Evolutionary conservation across 2,888 invertebrate species (phyloP), one percentile per base, ranked within the genome.

Genomic region (Stratiomys singularior): DNA sequence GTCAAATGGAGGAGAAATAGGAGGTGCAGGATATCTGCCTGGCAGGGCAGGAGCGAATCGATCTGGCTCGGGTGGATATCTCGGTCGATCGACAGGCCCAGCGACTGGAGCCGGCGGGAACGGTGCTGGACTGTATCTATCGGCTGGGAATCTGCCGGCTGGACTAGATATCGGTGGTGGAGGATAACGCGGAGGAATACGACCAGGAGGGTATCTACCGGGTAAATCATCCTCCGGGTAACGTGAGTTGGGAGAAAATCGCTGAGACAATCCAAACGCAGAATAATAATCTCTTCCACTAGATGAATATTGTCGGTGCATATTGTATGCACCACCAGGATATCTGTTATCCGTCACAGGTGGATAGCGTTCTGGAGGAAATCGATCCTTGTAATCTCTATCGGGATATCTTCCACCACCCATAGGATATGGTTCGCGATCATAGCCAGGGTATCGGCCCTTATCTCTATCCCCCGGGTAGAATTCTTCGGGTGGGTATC

Each of bases 371-470:
- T 76, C 77, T 30, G 77, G 58, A 5, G 77, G 77, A 25, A 47
- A 77, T 47, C 67, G 23, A 25, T 78, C 37, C 7, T 66, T 47
- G 71, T 78, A 88, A 82, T 89, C 89, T 3, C 81, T 76, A 28
- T 81, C 81, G 2, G 85, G 84, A 79, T 82, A 85, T 21, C 84
- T 82, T 77, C 82, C 84, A 81, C 80, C 76, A 81, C 81, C 67
- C 80, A 80, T 28, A 28, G 81, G 79, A 27, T 80, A 81, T 11
- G 82, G 85, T 80, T 84, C 86, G 72, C 86, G 82, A 64, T 86
- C 86, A 71, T 81, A 82, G 37, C 82, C 82, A 44, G 90, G 90
- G 82, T 87, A 86, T 47, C 89, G 89, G 82, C 89, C 89, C 2
- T 81, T 77, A 25, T 81, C 81, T 60, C 58, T 72, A 71, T 81